A percentile compares a stretch with the other conserved stretches of the same genome.
phyloP scores from a whole-genome alignment of 2,888 invertebrate species.

The Drosophila melanosoma region DNA sequence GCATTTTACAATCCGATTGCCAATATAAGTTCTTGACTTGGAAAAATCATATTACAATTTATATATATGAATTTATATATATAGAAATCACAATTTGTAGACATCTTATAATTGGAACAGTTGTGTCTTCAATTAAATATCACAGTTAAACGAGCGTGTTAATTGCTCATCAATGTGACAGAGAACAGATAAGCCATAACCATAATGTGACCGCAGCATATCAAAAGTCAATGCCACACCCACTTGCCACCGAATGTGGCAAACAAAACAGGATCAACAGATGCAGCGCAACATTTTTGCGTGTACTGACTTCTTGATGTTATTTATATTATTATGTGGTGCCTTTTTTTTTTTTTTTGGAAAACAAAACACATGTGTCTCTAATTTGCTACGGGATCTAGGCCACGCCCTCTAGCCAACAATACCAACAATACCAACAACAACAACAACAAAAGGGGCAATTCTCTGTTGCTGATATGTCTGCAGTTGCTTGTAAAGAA shows the following conservation, averaged over 20 bases:
- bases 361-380: constrained; percentile 68
- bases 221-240: constrained; percentile 67
- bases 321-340: constrained; percentile 29
- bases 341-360: neutral
- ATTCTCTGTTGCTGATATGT: neutral
- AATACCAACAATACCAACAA: constrained; percentile 2
- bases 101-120: constrained; percentile 53
- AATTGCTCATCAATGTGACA: constrained; percentile 65
- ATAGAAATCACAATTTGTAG: neutral
- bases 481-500: constrained; percentile 47
- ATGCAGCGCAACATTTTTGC: constrained; percentile 64
- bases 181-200: constrained; percentile 63
- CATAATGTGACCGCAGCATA: constrained; percentile 51
- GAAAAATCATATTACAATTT: neutral
- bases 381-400: constrained; percentile 58
- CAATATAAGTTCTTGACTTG: neutral
- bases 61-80: neutral
- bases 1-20: neutral
- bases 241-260: constrained; percentile 43
- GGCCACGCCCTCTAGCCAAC: constrained; percentile 57
- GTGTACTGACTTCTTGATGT: neutral
- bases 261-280: constrained; percentile 58
- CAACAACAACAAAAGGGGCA: neutral
- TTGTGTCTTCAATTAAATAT: constrained; percentile 63
- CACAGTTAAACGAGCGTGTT: constrained; percentile 65